These are phyloP conservation scores for Nothoprocta perdicaria DNA, from an alignment of 2,113 vertebrate species.

Conservation along the genomic window DNA sequence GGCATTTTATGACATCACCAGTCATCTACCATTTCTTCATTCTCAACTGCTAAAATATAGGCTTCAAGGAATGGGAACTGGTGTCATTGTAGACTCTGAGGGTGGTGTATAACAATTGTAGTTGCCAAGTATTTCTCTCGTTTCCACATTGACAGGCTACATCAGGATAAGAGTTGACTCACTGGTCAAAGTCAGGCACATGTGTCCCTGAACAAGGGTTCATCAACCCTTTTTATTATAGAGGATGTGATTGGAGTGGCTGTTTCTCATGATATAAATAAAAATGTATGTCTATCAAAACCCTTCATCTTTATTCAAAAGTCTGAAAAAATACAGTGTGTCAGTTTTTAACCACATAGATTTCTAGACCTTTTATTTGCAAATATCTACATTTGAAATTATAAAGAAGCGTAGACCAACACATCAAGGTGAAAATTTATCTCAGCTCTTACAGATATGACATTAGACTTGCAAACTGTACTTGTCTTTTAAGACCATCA, in stretches of 20 bases:
- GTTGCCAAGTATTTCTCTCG: constrained; percentile 40
- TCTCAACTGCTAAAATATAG: constrained; percentile 59
- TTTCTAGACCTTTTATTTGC: neutral
- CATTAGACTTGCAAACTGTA: neutral
- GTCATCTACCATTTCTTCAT: constrained; percentile 58
- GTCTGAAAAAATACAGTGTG: constrained; percentile 19
- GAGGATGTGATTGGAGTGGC: constrained; percentile 14
- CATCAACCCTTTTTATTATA: constrained; percentile 13
- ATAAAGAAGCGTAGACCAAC: neutral
- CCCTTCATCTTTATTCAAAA: constrained; percentile 19
- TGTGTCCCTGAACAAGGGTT: constrained; percentile 56
- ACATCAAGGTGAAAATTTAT: constrained; percentile 4
- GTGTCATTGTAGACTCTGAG: constrained; percentile 21
- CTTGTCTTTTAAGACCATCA: neutral
- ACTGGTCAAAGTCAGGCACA: constrained; percentile 50
- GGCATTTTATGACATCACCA: constrained; percentile 65
- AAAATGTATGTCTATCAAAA: neutral
- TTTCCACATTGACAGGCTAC: constrained; percentile 54
- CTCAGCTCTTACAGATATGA: neutral
- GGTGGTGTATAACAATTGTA: constrained; percentile 19
- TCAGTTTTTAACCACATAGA: constrained; percentile 11
- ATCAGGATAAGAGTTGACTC: constrained; percentile 58
- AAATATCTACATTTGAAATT: constrained; percentile 7
- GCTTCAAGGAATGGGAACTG: constrained; percentile 54
- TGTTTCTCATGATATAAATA: constrained; percentile 29